These are phyloP conservation scores for Euclidia mi DNA, from an alignment of 2,888 invertebrate species.

Conservation along the genomic window DNA sequence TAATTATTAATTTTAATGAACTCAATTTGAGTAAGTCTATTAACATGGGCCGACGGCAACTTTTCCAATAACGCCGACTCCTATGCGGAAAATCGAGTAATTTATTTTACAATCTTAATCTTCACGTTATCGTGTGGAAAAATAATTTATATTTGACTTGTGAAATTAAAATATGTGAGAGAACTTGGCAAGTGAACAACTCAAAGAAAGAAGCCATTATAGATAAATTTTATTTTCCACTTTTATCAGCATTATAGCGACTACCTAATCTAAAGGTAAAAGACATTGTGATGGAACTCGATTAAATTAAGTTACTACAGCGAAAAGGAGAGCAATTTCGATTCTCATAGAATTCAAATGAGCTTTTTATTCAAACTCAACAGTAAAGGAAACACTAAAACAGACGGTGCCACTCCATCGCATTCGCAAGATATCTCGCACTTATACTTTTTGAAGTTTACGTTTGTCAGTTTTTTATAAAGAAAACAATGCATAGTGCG, in stretches of 20 bases:
- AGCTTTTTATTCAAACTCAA: constrained; percentile 88
- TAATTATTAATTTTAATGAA: constrained; percentile 81
- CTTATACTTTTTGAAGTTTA: constrained; percentile 62
- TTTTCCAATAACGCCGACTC: constrained; percentile 64
- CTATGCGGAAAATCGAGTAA: constrained; percentile 69
- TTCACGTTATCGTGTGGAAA: constrained; percentile 56
- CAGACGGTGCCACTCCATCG: constrained; percentile 76
- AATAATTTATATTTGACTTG: constrained; percentile 48
- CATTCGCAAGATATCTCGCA: constrained; percentile 66
- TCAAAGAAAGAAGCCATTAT: constrained; percentile 34
- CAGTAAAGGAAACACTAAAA: constrained; percentile 81
- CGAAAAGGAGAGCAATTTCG: constrained; percentile 87
- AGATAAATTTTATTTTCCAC: constrained; percentile 57
- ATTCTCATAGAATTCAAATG: constrained; percentile 89
- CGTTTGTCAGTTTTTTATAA: constrained; percentile 21
- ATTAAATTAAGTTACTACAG: constrained; percentile 89
- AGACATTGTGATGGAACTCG: constrained; percentile 83
- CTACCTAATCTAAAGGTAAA: constrained; percentile 80
- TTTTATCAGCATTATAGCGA: constrained; percentile 66
- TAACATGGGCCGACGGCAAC: constrained; percentile 70
- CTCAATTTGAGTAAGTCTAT: constrained; percentile 80
- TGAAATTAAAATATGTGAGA: constrained; percentile 47
- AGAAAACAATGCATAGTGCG: neutral
- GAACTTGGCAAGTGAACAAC: neutral
- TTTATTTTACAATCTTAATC: constrained; percentile 74